Conservation (phyloP, 2,888 invertebrate species). For the Plagodis dolabraria region DNA sequence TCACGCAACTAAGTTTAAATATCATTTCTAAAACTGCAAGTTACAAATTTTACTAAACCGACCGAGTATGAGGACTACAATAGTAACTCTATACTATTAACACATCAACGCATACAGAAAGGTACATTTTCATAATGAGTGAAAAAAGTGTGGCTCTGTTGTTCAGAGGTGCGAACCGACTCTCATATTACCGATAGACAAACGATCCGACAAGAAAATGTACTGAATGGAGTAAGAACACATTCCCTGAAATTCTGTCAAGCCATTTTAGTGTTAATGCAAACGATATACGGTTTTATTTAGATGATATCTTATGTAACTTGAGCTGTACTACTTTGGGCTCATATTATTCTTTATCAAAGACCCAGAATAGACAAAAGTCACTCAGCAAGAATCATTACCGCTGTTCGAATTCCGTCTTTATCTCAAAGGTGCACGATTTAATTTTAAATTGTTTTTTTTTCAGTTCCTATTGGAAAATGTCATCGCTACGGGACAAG, state of each 20-base stretch:
- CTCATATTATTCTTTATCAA: constrained; percentile 72
- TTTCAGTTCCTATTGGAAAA: constrained; percentile 72
- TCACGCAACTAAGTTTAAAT: too few species aligned
- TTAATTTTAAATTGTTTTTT: constrained; percentile 49
- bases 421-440: constrained; percentile 52
- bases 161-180: constrained; percentile 78
- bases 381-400: constrained; percentile 55
- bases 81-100: constrained; percentile 59
- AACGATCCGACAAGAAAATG: constrained; percentile 70
- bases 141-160: constrained; percentile 74
- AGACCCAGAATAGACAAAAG: constrained; percentile 80
- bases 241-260: constrained; percentile 39
- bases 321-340: constrained; percentile 56
- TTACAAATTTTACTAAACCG: constrained; percentile 1
- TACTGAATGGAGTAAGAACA: constrained; percentile 59
- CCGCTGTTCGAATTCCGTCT: constrained; percentile 58
- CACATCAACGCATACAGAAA: constrained; percentile 54
- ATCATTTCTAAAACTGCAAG: too few species aligned
- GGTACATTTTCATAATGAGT: constrained; percentile 65
- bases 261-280: constrained; percentile 49
- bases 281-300: constrained; percentile 51
- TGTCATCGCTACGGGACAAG: constrained; percentile 78
- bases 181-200: constrained; percentile 70
- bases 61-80: constrained; percentile 38
- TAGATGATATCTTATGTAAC: constrained; percentile 39